A percentile compares a stretch with the other conserved stretches of the same genome.
phyloP scores from a whole-genome alignment of 2,113 vertebrate genomes.

The Neogobius melanostomus region DNA sequence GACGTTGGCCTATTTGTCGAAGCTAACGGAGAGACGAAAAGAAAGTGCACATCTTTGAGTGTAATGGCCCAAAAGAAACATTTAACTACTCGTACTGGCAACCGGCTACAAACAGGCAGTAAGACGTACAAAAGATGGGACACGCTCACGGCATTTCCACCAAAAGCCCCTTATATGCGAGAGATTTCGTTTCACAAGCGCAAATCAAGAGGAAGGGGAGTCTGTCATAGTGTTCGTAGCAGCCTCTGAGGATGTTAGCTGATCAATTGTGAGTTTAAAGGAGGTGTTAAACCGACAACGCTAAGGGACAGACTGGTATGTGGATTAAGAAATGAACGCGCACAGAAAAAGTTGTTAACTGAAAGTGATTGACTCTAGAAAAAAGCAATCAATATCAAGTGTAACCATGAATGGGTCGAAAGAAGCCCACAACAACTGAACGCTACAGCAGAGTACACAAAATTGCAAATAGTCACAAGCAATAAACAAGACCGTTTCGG shows the following conservation, averaged over 20 bases:
- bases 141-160: not conserved
- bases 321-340: conserved; percentile 12
- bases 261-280: conserved; percentile 19
- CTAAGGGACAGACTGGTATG: conserved; percentile 6
- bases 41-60: not conserved
- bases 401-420: conserved; percentile 11
- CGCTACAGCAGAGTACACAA: conserved; percentile 9
- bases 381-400: conserved; percentile 7
- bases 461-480: not conserved
- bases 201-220: conserved; percentile 12
- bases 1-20: conserved; percentile 1
- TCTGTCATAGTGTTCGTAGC: conserved; percentile 13
- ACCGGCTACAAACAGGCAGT: not conserved
- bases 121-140: not conserved
- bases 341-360: conserved; percentile 12
- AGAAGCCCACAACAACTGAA: conserved; percentile 5
- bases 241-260: not conserved
- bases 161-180: conserved; percentile 4
- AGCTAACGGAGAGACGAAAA: not conserved
- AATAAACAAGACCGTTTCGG: not conserved
- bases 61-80: conserved; percentile 2
- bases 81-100: not conserved
- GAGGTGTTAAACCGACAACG: not conserved
- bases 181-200: not conserved
- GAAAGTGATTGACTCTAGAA: conserved; percentile 23